These are phyloP conservation scores for Antheraea mylitta DNA, from an alignment of 1,140 invertebrate genomes.

Conservation along the genomic window DNA sequence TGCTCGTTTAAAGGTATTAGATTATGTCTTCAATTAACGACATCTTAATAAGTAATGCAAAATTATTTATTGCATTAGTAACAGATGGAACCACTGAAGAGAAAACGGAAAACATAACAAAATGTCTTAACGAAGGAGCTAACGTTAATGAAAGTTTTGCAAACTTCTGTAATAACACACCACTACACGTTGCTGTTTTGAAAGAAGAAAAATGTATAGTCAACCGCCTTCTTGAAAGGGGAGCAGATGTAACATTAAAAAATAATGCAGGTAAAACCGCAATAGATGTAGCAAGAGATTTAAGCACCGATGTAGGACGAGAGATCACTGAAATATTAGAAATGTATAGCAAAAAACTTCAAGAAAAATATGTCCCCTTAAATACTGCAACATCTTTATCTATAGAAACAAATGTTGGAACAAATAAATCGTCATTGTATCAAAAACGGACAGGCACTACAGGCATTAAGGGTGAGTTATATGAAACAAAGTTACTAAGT, in stretches of 20 bases:
- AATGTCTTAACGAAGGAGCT: constrained; percentile 2
- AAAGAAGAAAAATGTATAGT: background rate
- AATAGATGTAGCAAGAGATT: background rate
- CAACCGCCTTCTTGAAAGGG: background rate
- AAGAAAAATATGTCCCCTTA: background rate
- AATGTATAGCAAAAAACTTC: background rate
- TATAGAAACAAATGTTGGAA: background rate
- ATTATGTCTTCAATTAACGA: background rate
- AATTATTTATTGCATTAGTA: constrained; percentile 10
- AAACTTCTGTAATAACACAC: constrained; percentile 2
- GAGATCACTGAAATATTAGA: background rate
- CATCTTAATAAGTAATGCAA: background rate
- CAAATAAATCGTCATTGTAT: background rate
- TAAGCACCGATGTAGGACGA: background rate
- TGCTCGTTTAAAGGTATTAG: background rate
- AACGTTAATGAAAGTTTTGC: constrained; percentile 6
- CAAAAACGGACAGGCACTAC: constrained; percentile 21
- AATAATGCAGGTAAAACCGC: constrained; percentile 5
- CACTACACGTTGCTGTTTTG: background rate
- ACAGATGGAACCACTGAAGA: background rate
- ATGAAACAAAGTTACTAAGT: constrained; percentile 28
- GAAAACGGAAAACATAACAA: background rate
- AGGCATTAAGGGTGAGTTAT: constrained; percentile 24
- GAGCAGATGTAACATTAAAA: background rate
- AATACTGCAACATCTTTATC: background rate